A percentile compares a stretch with the other conserved stretches of the same genome.
phyloP scores from a whole-genome alignment of 2,888 invertebrate species.

The Drosophila pseudotakahashii region DNA sequence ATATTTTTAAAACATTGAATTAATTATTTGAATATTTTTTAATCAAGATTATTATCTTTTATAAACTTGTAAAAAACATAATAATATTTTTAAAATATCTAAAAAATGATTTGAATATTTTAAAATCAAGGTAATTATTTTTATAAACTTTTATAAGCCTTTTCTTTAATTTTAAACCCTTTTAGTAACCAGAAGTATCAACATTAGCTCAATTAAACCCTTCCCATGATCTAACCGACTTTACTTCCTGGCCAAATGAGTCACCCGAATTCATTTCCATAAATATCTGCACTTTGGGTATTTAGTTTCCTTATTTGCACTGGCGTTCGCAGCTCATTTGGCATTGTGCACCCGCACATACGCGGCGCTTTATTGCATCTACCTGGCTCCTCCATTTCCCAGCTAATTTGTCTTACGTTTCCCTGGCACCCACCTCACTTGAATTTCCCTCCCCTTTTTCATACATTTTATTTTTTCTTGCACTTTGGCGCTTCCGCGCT shows the following conservation, averaged over 20 bases:
- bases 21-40: too few species aligned
- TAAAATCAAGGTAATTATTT: too few species aligned
- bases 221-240: not conserved
- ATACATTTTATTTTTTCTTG: constrained; percentile 34
- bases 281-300: constrained; percentile 11
- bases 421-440: constrained; percentile 24
- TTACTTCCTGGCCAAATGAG: constrained; percentile 3
- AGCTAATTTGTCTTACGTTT: constrained; percentile 68
- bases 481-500: constrained; percentile 71
- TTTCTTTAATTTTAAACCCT: too few species aligned
- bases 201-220: not conserved
- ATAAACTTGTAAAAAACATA: too few species aligned
- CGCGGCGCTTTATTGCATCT: not conserved
- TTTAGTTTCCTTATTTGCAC: constrained; percentile 27
- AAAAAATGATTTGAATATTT: too few species aligned
- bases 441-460: not conserved
- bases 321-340: constrained; percentile 13
- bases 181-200: too few species aligned
- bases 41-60: too few species aligned
- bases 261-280: constrained; percentile 9
- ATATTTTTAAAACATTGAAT: too few species aligned
- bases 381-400: constrained; percentile 14
- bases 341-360: constrained; percentile 10
- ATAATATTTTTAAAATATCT: too few species aligned
- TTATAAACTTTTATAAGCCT: too few species aligned